Evolutionary conservation across 1,140 invertebrate species (phyloP), one percentile per base, ranked within the genome.

Genomic region (Platorchestia sp.): DNA sequence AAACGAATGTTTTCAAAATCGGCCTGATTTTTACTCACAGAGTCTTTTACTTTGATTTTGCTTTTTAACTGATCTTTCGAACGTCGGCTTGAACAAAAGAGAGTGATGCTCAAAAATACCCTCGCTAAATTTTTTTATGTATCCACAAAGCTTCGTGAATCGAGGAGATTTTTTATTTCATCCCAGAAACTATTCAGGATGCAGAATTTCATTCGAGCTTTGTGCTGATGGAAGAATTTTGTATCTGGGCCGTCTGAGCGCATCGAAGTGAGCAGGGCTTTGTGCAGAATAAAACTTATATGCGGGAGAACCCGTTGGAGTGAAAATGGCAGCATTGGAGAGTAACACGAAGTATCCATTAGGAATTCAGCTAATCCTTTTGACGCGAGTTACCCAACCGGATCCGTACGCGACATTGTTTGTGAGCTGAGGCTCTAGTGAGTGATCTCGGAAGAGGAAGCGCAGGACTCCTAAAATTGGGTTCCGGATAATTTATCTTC

Each of bases 341-440:
- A 45, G 41, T 3, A 36, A 90, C 87, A 90, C 87, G 87, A 90
- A 90, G 41, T 43, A 90, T 90, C 87, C 87, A 90, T 90, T 90
- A 43, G 44, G 87, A 45, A 42, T 43, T 42, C 41, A 7, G 87
- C 41, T 90, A 90, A 90, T 90, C 87, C 41, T 90, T 90, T 43
- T 5, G 41, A 75, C 59, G 59, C 59, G 27, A 10, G 59, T 75
- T 75, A 36, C 59, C 59, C 10, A 19, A 27, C 14, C 36, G 59
- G 47, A 27, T 27, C 36, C 14, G 59, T 3, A 75, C 59, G 14
- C 10, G 36, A 75, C 59, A 75, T 75, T 75, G 59, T 75, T 75
- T 75, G 59, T 75, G 47, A 51, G 47, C 19, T 51, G 6, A 51
- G 47, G 6, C 36, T 36, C 59, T 27, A 75, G 27, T 1, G 59